A percentile compares a stretch with the other conserved stretches of the same genome.
These are phyloP conservation scores for Drosophila vallismaia DNA, from an alignment of 2,888 invertebrate genomes.

Conservation along the genomic window DNA sequence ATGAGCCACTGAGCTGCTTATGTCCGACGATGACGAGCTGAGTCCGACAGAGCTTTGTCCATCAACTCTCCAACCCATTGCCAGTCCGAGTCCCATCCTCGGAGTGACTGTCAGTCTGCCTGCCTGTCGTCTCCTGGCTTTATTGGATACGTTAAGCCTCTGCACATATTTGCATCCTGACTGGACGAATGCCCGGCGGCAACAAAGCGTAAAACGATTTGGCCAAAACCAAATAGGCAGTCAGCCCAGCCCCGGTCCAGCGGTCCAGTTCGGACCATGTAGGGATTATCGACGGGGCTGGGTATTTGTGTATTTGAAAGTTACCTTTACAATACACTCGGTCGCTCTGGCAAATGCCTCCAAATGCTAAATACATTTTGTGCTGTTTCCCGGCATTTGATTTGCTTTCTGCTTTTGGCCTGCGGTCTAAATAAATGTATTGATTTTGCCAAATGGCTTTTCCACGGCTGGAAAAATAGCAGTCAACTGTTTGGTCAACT, in stretches of 20 bases:
- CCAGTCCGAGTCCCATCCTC: slow-evolving; percentile 13
- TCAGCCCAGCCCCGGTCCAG: slow-evolving; percentile 2
- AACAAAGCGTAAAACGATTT: slow-evolving; percentile 56
- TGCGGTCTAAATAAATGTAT: slow-evolving; percentile 73
- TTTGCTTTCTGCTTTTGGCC: slow-evolving; percentile 45
- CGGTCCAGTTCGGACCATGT: background rate
- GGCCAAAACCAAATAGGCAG: slow-evolving; percentile 48
- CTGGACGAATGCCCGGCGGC: slow-evolving; percentile 40
- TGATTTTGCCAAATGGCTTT: slow-evolving; percentile 75
- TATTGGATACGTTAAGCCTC: slow-evolving; percentile 60
- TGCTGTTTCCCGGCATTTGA: slow-evolving; percentile 34
- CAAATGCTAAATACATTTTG: slow-evolving; percentile 48
- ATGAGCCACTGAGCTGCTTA: slow-evolving; percentile 47
- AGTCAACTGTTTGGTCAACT: background rate
- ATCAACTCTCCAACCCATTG: slow-evolving; percentile 31
- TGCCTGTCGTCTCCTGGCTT: slow-evolving; percentile 20
- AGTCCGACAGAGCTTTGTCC: slow-evolving; percentile 51
- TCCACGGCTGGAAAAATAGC: slow-evolving; percentile 35
- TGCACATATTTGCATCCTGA: slow-evolving; percentile 57
- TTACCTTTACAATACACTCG: slow-evolving; percentile 46
- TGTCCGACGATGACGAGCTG: slow-evolving; percentile 42
- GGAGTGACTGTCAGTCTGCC: slow-evolving; percentile 8
- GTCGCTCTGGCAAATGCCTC: slow-evolving; percentile 18
- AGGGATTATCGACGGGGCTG: background rate
- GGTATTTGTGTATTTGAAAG: slow-evolving; percentile 15